Evolutionary conservation across 2,113 vertebrate species (phyloP).

Genomic region (Pitta sordida): DNA sequence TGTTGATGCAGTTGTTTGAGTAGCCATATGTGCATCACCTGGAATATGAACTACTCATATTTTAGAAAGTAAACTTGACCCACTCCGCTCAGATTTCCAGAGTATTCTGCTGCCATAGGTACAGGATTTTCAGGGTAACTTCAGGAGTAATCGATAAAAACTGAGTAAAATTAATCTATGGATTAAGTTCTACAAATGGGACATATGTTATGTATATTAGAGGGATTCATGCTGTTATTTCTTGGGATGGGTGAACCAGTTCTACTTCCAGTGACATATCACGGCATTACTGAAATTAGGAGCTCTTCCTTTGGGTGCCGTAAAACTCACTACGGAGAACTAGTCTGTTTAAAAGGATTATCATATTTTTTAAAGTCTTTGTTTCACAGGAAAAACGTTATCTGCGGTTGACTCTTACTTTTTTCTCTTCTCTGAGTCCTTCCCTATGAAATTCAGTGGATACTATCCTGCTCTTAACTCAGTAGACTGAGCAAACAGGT

Average conservation of each 20-base stretch:
- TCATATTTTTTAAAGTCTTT: background rate
- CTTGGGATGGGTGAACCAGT: background rate
- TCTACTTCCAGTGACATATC: background rate
- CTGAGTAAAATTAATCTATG: background rate
- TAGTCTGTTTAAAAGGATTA: background rate
- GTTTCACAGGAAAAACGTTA: background rate
- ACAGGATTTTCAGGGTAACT: background rate
- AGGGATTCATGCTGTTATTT: background rate
- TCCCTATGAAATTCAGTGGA: background rate
- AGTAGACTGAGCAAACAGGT: background rate
- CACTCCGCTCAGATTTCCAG: background rate
- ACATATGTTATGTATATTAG: background rate
- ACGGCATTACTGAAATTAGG: background rate
- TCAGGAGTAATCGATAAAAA: background rate
- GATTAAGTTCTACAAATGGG: background rate
- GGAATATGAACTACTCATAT: background rate
- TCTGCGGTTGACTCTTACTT: background rate
- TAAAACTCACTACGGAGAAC: background rate
- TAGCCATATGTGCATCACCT: slow-evolving; percentile 21
- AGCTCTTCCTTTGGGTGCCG: background rate
- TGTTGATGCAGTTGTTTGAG: background rate
- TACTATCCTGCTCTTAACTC: background rate
- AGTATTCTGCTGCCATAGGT: background rate
- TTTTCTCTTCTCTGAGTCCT: background rate
- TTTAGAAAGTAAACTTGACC: background rate